A percentile compares a stretch with the other conserved stretches of the same genome.
These are phyloP conservation scores for Potamarius usumacintae DNA, from an alignment of 2,113 vertebrate species.

Conservation along the genomic window DNA sequence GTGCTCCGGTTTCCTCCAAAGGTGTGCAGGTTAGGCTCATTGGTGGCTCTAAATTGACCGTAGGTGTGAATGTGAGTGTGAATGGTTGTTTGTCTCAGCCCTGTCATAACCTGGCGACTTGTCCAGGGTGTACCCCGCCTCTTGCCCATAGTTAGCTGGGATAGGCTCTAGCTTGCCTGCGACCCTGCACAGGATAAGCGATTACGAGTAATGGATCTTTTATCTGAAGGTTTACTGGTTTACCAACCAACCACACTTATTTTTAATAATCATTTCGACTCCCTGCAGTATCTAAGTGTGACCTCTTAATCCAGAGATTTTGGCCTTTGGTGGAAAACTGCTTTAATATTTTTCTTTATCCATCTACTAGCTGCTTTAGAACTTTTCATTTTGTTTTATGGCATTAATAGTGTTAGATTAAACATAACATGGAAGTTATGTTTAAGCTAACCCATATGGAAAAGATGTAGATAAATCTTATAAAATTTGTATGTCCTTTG, in stretches of 20 bases:
- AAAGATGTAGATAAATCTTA: no score
- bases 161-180: no score
- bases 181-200: no score
- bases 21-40: no score
- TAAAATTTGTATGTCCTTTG: no score
- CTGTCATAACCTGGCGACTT: no score
- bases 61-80: no score
- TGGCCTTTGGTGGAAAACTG: not conserved
- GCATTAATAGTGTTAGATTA: not conserved
- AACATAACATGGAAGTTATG: not conserved
- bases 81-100: no score
- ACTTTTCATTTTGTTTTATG: not conserved
- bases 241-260: not conserved
- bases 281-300: not conserved
- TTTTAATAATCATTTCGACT: not conserved
- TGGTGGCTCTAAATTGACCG: no score
- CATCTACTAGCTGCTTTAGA: not conserved
- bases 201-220: not conserved
- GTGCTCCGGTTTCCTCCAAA: no score
- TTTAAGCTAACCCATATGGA: not conserved
- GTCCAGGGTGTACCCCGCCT: no score
- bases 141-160: no score
- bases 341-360: not conserved
- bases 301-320: not conserved
- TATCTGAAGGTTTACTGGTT: not conserved